Evolutionary conservation across 2,888 invertebrate species (phyloP), one percentile per base, ranked within the genome.

Genomic region (Aelia acuminata): DNA sequence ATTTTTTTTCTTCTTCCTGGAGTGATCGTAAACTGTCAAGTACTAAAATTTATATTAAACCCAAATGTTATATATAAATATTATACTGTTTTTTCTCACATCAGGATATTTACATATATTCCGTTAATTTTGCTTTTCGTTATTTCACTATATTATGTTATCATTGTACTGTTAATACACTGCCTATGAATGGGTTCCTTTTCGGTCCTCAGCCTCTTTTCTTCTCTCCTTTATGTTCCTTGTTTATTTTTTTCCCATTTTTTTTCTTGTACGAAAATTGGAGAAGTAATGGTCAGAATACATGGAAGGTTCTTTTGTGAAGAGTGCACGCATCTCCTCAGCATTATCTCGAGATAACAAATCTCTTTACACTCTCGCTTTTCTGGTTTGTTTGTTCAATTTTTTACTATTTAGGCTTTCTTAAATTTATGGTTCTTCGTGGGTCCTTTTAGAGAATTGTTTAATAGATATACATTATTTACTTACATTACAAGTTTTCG

Each of bases 281-380:
- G 39, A 75, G 39, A 39, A 75, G 39, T 75, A 39, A 75, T 75
- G 75, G 75, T 35, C 75, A 35, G 39, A 75, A 75, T 22, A 75
- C 75, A 75, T 75, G 75, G 39, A 75, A 75, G 75, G 75, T 75
- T 75, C 75, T 43, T 75, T 75, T 75, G 75, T 75, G 35, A 22
- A 39, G 39, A 7, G 75, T 75, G 7, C 75, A 75, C 75, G 75
- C 75, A 75, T 11, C 75, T 35, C 39, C 39, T 43, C 75, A 3
- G 39, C 22, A 43, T 75, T 22, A 39, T 75, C 39, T 75, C 22
- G 22, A 35, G 39, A 18, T 35, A 35, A 75, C 75, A 39, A 70
- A 75, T 75, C 18, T 22, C 35, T 75, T 75, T 39, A 75, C 75
- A 57, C 26, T 15, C 57, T 22, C 11, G 11, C n/a, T 53, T n/a